Evolutionary conservation across 2,888 invertebrate genomes (phyloP), one percentile per base, ranked within the genome.

Genomic region (Cryptops parisi): DNA sequence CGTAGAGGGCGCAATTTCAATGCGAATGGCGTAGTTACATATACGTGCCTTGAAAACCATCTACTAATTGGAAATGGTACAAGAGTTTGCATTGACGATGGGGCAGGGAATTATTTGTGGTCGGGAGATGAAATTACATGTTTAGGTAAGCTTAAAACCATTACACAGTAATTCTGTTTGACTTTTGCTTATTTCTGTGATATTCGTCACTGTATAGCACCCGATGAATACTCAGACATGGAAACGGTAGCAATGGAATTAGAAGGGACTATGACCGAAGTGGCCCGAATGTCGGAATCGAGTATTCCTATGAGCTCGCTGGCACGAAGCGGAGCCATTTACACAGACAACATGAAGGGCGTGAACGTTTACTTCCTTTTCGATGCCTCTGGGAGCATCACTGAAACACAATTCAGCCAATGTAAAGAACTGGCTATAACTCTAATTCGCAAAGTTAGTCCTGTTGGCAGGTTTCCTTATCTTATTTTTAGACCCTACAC

Each of bases 301-400:
- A 47, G n/a, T 2, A n/a, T 33, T n/a, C 17, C 47, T n/a, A 26
- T 17, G 12, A 47, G 12, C 17, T 2, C 3, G 3, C 17, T 33
- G 15, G 33, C 9, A 17, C 9, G 27, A 2, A 17, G 47, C 19
- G 24, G n/a, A 27, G n/a, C 33, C 21, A 2, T 2, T 3, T 12
- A 22, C 12, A 15, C 19, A 9, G 12, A 4, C 12, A 15, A 23
- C 3, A 12, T 4, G 15, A 47, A 27, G 9, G 47, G 47, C 9
- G 33, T 33, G 21, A 33, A 47, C 19, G 5, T 47, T n/a, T 5
- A 27, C 24, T 47, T 47, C 19, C 17, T 33, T 33, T 25, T 47
- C 15, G 47, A 47, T 47, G 47, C 21, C 3, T 47, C 47, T 1
- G 27, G 27, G 9, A 47, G 47, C 47, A 47, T 47, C 26, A 27